These are phyloP conservation scores for Clistopyga incitator DNA, from an alignment of 2,888 invertebrate species.

Conservation along the genomic window DNA sequence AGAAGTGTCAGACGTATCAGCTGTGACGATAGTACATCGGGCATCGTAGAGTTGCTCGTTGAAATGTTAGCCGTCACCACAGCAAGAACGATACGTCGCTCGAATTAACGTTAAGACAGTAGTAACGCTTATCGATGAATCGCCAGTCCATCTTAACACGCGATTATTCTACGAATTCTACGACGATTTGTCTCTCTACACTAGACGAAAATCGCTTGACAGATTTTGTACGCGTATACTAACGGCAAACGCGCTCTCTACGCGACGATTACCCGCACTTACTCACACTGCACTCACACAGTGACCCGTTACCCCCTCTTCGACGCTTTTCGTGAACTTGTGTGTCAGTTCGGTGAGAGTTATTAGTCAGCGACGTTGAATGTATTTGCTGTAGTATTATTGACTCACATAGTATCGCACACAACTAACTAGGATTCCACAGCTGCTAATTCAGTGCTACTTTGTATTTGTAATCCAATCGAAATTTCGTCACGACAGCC, in stretches of 20 bases:
- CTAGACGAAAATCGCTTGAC: constrained; percentile 13
- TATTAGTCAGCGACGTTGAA: background rate
- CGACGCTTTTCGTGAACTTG: background rate
- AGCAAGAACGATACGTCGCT: constrained; percentile 23
- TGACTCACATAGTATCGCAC: background rate
- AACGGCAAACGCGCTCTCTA: background rate
- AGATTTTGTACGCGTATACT: constrained; percentile 17
- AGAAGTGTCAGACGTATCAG: constrained; percentile 65
- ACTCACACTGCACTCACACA: background rate
- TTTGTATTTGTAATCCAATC: background rate
- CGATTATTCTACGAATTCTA: background rate
- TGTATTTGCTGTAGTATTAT: background rate
- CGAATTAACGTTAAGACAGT: constrained; percentile 28
- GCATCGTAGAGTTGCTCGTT: constrained; percentile 2
- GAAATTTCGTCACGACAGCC: background rate
- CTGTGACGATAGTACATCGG: constrained; percentile 54
- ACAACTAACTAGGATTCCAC: background rate
- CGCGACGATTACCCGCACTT: constrained; percentile 22
- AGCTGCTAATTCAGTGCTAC: background rate
- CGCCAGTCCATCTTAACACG: constrained; percentile 67
- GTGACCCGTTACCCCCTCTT: background rate
- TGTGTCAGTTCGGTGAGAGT: background rate
- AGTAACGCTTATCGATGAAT: constrained; percentile 63
- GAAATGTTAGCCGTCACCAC: constrained; percentile 11
- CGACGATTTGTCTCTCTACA: background rate